Evolutionary conservation across 2,113 vertebrate species (phyloP).

Genomic region (Plestiodon gilberti): DNA sequence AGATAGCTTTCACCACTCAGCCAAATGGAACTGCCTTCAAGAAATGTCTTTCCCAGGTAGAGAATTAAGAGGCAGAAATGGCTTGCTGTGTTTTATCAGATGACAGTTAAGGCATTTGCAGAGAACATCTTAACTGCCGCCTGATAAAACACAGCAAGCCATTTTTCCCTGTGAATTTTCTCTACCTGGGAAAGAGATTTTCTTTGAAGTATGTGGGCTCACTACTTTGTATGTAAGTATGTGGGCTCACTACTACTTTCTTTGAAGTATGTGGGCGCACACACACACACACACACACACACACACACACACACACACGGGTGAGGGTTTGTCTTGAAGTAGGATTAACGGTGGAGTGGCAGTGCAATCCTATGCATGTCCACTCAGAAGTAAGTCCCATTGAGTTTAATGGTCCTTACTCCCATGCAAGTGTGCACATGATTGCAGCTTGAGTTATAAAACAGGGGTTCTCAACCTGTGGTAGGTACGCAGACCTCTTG

Average conservation of each 20-base stretch:
- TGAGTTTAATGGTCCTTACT: too few species aligned
- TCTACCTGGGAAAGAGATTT: neutral
- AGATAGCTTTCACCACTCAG: neutral
- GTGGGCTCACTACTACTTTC: too few species aligned
- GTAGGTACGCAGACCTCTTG: too few species aligned
- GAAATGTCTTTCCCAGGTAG: neutral
- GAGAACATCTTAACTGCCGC: neutral
- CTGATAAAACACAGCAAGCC: neutral
- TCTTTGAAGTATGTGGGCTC: neutral
- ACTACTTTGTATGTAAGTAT: too few species aligned
- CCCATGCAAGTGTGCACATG: too few species aligned
- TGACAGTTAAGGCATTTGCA: neutral
- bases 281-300: too few species aligned
- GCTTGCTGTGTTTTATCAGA: neutral
- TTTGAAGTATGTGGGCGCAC: too few species aligned
- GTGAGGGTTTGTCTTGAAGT: neutral
- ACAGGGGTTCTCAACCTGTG: too few species aligned
- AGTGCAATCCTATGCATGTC: too few species aligned
- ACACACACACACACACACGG: neutral
- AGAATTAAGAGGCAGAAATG: neutral
- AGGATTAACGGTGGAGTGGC: too few species aligned
- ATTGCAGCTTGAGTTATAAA: too few species aligned
- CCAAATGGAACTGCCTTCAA: neutral
- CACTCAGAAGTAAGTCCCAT: too few species aligned
- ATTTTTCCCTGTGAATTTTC: neutral